Evolutionary conservation across 1,140 invertebrate genomes (phyloP), one percentile per base, ranked within the genome.

Genomic region (Pseudachorutes palmiensis): DNA sequence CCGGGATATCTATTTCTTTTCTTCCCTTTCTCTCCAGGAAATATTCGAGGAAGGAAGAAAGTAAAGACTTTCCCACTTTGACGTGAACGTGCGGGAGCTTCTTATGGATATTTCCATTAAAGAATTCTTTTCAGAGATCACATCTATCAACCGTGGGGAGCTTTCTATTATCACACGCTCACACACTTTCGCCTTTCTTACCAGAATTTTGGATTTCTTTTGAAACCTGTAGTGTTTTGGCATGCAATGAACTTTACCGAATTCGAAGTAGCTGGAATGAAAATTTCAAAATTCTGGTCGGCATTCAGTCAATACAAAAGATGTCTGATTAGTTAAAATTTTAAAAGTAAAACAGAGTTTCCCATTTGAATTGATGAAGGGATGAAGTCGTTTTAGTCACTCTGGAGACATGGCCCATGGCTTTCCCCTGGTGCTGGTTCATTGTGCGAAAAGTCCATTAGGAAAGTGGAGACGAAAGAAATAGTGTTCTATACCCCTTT

Each of bases 391-490:
- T n/a, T n/a, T n/a, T n/a, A n/a, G n/a, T n/a, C n/a, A n/a, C n/a
- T n/a, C n/a, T n/a, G n/a, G n/a, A n/a, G n/a, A n/a, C n/a, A n/a
- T n/a, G n/a, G n/a, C n/a, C n/a, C n/a, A n/a, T 55, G 12, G 24
- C 14, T 55, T 19, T 55, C 24, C 51, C 24, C 24, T 55, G 5
- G 5, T 24, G 12, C 24, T 55, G 51, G 12, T 55, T 41, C 19
- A 5, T 5, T 9, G 36, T 41, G 51, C 3, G 12, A 26, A 55
- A 55, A 24, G 51, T 55, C 51, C 51, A 55, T 55, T 55, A 55
- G 51, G 51, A 24, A 26, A 55, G 51, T 55, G 51, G 51, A 55
- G 51, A 55, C n/a, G n/a, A 55, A 55, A 22, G 9, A 55, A 14
- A 5, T 3, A 19, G 9, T 16, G 5, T 22, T 22, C 51, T 55